Conservation (phyloP, 2,888 invertebrate species). For the Lochmaea capreae region DNA sequence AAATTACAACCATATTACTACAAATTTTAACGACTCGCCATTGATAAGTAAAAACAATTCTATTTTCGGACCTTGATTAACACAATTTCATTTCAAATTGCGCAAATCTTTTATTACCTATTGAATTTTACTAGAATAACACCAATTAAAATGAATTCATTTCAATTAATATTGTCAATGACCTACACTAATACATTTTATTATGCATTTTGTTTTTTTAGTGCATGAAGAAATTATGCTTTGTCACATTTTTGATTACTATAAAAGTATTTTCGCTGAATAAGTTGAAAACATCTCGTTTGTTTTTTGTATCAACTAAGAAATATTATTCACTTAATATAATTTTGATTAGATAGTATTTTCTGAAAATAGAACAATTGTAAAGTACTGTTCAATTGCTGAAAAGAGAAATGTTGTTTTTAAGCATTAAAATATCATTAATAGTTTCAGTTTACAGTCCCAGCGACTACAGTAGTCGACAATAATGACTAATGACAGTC, state of each 20-base stretch:
- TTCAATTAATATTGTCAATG: background rate
- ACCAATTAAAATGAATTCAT: too few relatives aligned
- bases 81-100: too few relatives aligned
- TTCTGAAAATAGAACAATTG: background rate
- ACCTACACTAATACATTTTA: slow-evolving; percentile 2
- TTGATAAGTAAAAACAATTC: too few relatives aligned
- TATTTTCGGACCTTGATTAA: too few relatives aligned
- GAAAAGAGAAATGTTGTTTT: background rate
- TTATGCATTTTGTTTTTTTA: background rate
- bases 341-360: slow-evolving; percentile 11
- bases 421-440: too few relatives aligned
- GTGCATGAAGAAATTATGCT: background rate
- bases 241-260: background rate
- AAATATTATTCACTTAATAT: slow-evolving; percentile 21
- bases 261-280: background rate
- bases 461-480: too few relatives aligned
- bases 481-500: too few relatives aligned
- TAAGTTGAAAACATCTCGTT: slow-evolving; percentile 6
- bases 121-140: background rate
- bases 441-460: too few relatives aligned
- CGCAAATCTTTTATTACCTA: too few relatives aligned
- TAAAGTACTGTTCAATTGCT: background rate
- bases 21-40: too few relatives aligned
- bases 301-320: slow-evolving; percentile 11
- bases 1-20: too few relatives aligned